These are phyloP conservation scores for Lophius americanus DNA, from an alignment of 2,797 vertebrate species.

Conservation along the genomic window DNA sequence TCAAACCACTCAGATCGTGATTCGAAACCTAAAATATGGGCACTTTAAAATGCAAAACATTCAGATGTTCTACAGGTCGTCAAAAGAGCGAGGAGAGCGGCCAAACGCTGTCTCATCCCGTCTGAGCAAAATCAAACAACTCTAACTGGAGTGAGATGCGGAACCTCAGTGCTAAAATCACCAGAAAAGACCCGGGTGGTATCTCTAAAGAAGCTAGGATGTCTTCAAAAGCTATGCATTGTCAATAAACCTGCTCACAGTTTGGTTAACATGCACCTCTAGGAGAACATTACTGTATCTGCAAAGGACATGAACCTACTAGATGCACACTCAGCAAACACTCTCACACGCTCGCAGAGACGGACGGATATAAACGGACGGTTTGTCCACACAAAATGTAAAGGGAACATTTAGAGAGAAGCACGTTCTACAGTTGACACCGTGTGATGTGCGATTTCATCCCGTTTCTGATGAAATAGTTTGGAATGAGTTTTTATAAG, in stretches of 20 bases:
- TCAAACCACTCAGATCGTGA: constrained; percentile 47
- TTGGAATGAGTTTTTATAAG: constrained; percentile 57
- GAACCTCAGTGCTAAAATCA: constrained; percentile 68
- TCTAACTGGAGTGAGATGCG: constrained; percentile 51
- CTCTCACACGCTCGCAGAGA: constrained; percentile 34
- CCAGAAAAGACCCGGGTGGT: constrained; percentile 50
- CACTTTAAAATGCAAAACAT: constrained; percentile 69
- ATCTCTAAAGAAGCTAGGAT: constrained; percentile 56
- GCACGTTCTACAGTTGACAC: constrained; percentile 57
- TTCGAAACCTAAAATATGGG: constrained; percentile 53
- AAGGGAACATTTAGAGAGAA: constrained; percentile 56
- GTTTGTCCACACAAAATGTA: constrained; percentile 48
- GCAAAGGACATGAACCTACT: constrained; percentile 64
- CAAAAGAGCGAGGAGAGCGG: constrained; percentile 47
- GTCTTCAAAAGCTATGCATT: constrained; percentile 51
- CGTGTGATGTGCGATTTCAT: constrained; percentile 31
- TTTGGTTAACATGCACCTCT: constrained; percentile 76
- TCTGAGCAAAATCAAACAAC: constrained; percentile 38
- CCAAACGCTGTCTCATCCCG: constrained; percentile 54
- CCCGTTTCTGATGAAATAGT: constrained; percentile 49
- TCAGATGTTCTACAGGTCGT: constrained; percentile 53
- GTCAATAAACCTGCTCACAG: constrained; percentile 64
- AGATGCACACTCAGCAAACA: constrained; percentile 38
- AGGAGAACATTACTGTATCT: constrained; percentile 65
- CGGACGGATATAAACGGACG: constrained; percentile 37